A percentile compares a stretch with the other conserved stretches of the same genome.
Evolutionary conservation across 2,888 invertebrate genomes (phyloP).

Genomic region (Chalcosyrphus nemorum): DNA sequence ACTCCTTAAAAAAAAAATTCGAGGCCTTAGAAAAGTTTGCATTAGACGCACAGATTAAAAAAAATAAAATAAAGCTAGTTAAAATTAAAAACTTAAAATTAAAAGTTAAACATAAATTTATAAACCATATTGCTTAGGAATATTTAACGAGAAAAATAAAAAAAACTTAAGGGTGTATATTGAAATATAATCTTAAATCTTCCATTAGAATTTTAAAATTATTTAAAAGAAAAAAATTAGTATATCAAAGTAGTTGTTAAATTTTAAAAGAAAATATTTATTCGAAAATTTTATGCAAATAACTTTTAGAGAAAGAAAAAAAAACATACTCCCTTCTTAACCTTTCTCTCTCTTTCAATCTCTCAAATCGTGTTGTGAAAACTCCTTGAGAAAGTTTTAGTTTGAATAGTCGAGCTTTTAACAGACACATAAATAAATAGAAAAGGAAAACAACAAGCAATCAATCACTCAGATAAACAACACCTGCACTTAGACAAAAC

Average conservation of each 20-base stretch:
- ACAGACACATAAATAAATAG: slow-evolving; percentile 51
- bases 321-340: neutral
- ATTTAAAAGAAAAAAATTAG: slow-evolving; percentile 18
- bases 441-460: slow-evolving; percentile 38
- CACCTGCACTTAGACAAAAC: slow-evolving; percentile 32
- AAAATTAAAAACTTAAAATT: slow-evolving; percentile 22
- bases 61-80: slow-evolving; percentile 10
- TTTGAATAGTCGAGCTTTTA: slow-evolving; percentile 59
- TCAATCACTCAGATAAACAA: slow-evolving; percentile 65
- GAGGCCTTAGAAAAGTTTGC: slow-evolving; percentile 71
- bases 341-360: neutral
- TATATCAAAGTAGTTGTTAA: slow-evolving; percentile 38
- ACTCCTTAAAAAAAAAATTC: slow-evolving; percentile 31
- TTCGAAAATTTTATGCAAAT: slow-evolving; percentile 20
- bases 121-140: slow-evolving; percentile 24
- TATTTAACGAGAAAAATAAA: neutral
- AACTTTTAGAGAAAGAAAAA: neutral
- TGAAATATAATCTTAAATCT: slow-evolving; percentile 65
- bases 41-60: slow-evolving; percentile 63
- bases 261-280: slow-evolving; percentile 25
- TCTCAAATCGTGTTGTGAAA: slow-evolving; percentile 72
- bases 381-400: slow-evolving; percentile 45
- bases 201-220: slow-evolving; percentile 70
- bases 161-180: slow-evolving; percentile 12
- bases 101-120: slow-evolving; percentile 22